These are phyloP conservation scores for Brachionus angularis DNA, from an alignment of 1,140 invertebrate species.

Conservation along the genomic window DNA sequence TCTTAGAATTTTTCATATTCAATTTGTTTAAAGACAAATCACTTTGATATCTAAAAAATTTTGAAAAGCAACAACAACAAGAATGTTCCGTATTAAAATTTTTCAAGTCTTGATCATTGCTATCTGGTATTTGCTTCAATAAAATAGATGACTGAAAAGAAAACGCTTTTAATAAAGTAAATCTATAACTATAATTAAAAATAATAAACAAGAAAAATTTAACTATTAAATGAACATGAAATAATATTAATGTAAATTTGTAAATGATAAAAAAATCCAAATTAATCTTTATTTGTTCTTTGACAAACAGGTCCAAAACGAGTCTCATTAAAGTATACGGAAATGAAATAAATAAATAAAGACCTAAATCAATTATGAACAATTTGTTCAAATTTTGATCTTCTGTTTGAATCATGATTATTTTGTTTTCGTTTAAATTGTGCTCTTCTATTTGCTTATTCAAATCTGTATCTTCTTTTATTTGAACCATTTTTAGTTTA, in stretches of 20 bases:
- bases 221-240: constrained; percentile 15
- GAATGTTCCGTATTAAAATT: too few relatives aligned
- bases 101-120: too few relatives aligned
- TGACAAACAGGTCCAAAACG: constrained; percentile 9
- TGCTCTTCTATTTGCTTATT: too few relatives aligned
- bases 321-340: constrained; percentile 22
- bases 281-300: constrained; percentile 6
- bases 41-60: too few relatives aligned
- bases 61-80: too few relatives aligned
- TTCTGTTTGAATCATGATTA: constrained; percentile 18
- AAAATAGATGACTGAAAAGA: background rate
- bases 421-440: too few relatives aligned
- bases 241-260: background rate
- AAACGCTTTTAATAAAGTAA: background rate
- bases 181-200: constrained; percentile 7
- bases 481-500: too few relatives aligned
- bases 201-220: constrained; percentile 15
- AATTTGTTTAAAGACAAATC: too few relatives aligned
- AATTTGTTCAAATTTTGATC: constrained; percentile 27
- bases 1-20: background rate
- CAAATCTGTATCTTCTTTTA: too few relatives aligned
- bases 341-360: background rate
- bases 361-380: constrained; percentile 34
- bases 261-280: constrained; percentile 28
- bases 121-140: too few relatives aligned